Conservation (phyloP, 2,888 invertebrate genomes). For the Drosophila longiperda region DNA sequence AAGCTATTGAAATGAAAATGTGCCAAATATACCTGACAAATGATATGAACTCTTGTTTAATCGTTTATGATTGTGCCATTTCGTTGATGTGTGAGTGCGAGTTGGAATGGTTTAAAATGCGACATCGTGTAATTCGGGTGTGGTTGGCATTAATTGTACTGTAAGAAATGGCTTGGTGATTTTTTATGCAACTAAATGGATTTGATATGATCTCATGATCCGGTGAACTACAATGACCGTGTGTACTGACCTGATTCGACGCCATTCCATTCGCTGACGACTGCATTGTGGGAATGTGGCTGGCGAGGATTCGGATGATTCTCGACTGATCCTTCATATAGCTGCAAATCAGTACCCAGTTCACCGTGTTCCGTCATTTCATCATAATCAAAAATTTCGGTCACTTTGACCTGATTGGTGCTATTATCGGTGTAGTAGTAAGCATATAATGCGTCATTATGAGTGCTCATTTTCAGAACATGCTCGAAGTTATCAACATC, state of each 20-base stretch:
- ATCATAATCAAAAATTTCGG: constrained; percentile 91
- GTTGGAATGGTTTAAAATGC: constrained; percentile 76
- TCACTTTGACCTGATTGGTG: constrained; percentile 94
- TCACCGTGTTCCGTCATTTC: constrained; percentile 90
- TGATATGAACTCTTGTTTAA: constrained; percentile 42
- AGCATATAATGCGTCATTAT: constrained; percentile 94
- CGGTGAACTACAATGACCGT: constrained; percentile 1
- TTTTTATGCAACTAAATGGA: constrained; percentile 32
- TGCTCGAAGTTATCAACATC: constrained; percentile 89
- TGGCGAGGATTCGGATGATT: constrained; percentile 84
- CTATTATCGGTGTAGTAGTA: constrained; percentile 95
- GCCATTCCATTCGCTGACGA: constrained; percentile 85
- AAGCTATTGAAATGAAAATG: constrained; percentile 12
- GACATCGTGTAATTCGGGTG: constrained; percentile 81
- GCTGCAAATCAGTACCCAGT: constrained; percentile 85
- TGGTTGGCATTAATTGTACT: constrained; percentile 84
- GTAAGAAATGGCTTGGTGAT: constrained; percentile 70
- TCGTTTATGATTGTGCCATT: constrained; percentile 31
- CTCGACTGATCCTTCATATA: constrained; percentile 83
- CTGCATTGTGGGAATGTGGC: constrained; percentile 79
- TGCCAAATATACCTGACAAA: constrained; percentile 64
- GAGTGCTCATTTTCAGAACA: constrained; percentile 90
- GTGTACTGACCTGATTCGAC: constrained; percentile 83
- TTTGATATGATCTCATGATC: constrained; percentile 10
- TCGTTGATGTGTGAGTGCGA: constrained; percentile 40